These are phyloP conservation scores for Apus apus DNA, from an alignment of 2,113 vertebrate genomes.

Conservation along the genomic window DNA sequence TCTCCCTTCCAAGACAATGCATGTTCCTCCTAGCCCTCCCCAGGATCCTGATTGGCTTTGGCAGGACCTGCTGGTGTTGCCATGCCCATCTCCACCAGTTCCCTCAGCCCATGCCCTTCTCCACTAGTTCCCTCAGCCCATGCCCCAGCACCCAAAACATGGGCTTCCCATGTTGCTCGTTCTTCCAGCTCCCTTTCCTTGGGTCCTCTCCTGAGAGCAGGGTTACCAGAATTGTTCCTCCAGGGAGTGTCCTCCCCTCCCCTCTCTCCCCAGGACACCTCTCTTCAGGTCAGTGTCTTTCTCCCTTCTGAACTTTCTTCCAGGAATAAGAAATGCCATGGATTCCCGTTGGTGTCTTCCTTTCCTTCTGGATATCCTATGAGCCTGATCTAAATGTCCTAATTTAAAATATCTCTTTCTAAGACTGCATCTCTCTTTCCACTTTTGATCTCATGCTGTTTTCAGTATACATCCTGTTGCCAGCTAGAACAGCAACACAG, in stretches of 20 bases:
- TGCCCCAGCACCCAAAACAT: not conserved
- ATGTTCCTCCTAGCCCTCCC: not conserved
- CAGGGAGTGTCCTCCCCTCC: not conserved
- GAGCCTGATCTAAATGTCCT: not conserved
- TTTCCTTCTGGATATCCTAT: not conserved
- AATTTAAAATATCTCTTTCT: not conserved
- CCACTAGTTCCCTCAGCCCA: not conserved
- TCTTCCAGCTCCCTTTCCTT: not conserved
- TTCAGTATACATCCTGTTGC: not conserved
- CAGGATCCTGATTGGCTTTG: not conserved
- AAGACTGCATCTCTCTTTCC: not conserved
- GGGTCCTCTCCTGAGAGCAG: not conserved
- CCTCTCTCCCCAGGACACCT: not conserved
- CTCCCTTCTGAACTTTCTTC: not conserved
- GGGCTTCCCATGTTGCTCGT: not conserved
- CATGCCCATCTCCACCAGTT: not conserved
- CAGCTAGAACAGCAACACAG: not conserved
- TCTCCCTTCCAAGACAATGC: not conserved
- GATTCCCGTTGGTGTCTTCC: not conserved
- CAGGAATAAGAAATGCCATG: not conserved
- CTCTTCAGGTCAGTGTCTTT: not conserved
- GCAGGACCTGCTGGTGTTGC: not conserved
- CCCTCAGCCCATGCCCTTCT: not conserved
- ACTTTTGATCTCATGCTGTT: not conserved
- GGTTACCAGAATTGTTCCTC: not conserved